A percentile compares a stretch with the other conserved stretches of the same genome.
phyloP scores from a whole-genome alignment of 2,888 invertebrate species.

The Macroteleia sp. region DNA sequence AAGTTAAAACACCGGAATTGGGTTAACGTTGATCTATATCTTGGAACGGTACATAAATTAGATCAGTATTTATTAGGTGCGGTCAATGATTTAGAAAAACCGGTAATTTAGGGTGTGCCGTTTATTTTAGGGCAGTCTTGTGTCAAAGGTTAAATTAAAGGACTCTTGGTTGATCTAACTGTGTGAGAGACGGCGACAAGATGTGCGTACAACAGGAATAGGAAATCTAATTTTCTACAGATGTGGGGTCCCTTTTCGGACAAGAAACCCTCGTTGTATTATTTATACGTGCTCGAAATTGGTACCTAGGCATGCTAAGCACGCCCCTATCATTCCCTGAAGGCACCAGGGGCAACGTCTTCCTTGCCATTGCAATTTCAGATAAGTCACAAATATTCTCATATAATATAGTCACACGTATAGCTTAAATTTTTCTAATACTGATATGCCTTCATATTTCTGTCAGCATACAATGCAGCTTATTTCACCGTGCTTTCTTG shows the following conservation, averaged over 20 bases:
- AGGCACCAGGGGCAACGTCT: constrained; percentile 66
- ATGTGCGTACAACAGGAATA: constrained; percentile 83
- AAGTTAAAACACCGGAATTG: too few relatives aligned
- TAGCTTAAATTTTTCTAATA: constrained; percentile 47
- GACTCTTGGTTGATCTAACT: constrained; percentile 7
- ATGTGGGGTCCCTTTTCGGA: constrained; percentile 71
- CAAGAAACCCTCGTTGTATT: constrained; percentile 79
- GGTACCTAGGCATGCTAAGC: constrained; percentile 80
- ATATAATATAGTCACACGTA: constrained; percentile 60
- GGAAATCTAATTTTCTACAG: constrained; percentile 83
- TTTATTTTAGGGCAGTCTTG: constrained; percentile 35
- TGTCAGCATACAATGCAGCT: too few relatives aligned
- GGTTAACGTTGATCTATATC: too few relatives aligned
- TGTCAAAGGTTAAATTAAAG: constrained; percentile 49
- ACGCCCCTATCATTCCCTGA: constrained; percentile 74
- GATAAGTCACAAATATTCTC: constrained; percentile 72
- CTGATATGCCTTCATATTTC: too few relatives aligned
- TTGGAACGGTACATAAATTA: too few relatives aligned
- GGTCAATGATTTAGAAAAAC: constrained; percentile 40
- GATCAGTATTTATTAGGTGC: constrained; percentile 28
- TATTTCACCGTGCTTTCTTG: too few relatives aligned
- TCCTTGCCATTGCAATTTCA: constrained; percentile 72
- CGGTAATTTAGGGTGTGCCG: constrained; percentile 3
- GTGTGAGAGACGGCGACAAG: constrained; percentile 9
- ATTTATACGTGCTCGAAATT: constrained; percentile 81